A percentile compares a stretch with the other conserved stretches of the same genome.
phyloP scores from a whole-genome alignment of 2,888 invertebrate genomes.

The Drosophila percnosoma region DNA sequence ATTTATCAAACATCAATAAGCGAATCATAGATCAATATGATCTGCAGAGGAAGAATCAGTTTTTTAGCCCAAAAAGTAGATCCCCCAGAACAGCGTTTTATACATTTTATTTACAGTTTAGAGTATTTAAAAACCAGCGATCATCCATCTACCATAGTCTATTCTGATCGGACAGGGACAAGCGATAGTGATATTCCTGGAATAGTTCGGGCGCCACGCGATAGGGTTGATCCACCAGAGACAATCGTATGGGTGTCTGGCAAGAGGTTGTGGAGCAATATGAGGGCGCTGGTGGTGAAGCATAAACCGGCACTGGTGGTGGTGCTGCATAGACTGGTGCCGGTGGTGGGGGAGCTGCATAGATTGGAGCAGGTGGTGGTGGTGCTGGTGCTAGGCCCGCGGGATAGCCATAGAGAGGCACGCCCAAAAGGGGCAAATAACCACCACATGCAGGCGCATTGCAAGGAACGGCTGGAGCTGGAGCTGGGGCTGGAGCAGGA shows the following conservation, averaged over 20 bases:
- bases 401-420: conserved; percentile 47
- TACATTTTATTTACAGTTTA: conserved; percentile 70
- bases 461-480: conserved; percentile 34
- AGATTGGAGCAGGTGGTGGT: conserved; percentile 1
- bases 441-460: conserved; percentile 48
- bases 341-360: conserved; percentile 14
- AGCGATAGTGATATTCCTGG: conserved; percentile 66
- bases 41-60: background rate
- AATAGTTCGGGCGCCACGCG: conserved; percentile 79
- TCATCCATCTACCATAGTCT: conserved; percentile 28
- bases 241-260: conserved; percentile 60
- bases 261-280: conserved; percentile 37
- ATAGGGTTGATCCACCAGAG: conserved; percentile 74
- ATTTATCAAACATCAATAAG: background rate
- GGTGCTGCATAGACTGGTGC: conserved; percentile 32
- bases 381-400: conserved; percentile 1
- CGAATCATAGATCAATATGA: background rate
- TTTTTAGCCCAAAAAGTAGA: background rate
- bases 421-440: conserved; percentile 48
- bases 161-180: conserved; percentile 47
- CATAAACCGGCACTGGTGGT: conserved; percentile 18
- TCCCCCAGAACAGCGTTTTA: conserved; percentile 32
- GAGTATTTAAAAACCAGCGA: background rate
- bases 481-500: conserved; percentile 5
- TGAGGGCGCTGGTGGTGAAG: conserved; percentile 7